These are phyloP conservation scores for Schizopygopsis pylzovi DNA, from an alignment of 2,797 vertebrate species.

Conservation along the genomic window DNA sequence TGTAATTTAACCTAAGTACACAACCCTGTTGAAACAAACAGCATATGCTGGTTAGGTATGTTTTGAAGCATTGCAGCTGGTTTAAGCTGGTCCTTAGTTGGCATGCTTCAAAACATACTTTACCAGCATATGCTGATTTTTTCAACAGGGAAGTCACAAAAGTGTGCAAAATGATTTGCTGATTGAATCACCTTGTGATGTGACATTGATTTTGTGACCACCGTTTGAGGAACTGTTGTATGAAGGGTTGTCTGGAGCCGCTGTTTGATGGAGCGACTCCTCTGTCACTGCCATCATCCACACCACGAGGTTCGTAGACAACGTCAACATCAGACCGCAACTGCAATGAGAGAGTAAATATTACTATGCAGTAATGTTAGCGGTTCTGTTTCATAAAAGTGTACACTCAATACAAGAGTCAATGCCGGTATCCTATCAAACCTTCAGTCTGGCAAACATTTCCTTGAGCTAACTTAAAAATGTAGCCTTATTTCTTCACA, in stretches of 20 bases:
- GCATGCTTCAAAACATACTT: background rate
- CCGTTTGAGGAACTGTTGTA: background rate
- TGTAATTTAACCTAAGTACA: background rate
- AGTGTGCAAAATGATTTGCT: background rate
- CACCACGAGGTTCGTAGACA: constrained; percentile 87
- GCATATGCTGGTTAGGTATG: background rate
- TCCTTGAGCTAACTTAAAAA: constrained; percentile 7
- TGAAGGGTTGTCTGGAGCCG: constrained; percentile 39
- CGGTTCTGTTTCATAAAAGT: too few species aligned
- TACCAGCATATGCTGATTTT: background rate
- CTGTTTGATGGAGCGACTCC: constrained; percentile 87
- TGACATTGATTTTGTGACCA: background rate
- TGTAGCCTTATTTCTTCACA: constrained; percentile 29
- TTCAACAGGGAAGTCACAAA: background rate
- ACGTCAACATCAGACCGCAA: constrained; percentile 90
- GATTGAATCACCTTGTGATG: background rate
- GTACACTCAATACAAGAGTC: background rate
- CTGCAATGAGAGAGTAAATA: constrained; percentile 68
- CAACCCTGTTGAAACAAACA: background rate
- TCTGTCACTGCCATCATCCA: constrained; percentile 92
- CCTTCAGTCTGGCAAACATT: constrained; percentile 14
- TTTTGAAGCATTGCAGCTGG: background rate
- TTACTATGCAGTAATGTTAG: background rate
- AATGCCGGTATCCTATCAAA: constrained; percentile 1
- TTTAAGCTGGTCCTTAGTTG: background rate